A percentile compares a stretch with the other conserved stretches of the same genome.
These are phyloP conservation scores for Indri indri DNA, from an alignment of 2,113 vertebrate genomes.

Conservation along the genomic window DNA sequence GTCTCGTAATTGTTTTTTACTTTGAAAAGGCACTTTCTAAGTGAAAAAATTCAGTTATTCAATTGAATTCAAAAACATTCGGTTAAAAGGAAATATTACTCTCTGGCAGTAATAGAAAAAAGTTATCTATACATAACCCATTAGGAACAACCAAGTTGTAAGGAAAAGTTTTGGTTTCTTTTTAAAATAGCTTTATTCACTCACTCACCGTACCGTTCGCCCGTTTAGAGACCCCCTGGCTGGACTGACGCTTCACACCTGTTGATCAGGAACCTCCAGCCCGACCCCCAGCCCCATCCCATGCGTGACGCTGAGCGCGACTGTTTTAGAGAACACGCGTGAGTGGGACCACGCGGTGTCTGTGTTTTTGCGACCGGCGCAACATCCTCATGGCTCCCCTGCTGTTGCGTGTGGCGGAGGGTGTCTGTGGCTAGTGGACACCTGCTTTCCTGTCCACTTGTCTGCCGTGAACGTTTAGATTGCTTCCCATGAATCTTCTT, in stretches of 20 bases:
- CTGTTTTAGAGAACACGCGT: too few relatives aligned
- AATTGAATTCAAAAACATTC: background rate
- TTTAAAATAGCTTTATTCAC: background rate
- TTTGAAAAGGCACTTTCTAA: background rate
- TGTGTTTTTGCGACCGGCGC: background rate
- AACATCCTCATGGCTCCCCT: background rate
- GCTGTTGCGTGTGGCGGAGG: background rate
- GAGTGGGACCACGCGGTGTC: background rate
- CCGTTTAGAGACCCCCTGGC: background rate
- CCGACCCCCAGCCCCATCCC: too few relatives aligned
- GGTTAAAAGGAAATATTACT: background rate
- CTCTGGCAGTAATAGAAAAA: background rate
- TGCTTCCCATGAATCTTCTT: background rate
- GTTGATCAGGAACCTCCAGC: too few relatives aligned
- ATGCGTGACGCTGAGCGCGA: too few relatives aligned
- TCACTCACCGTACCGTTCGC: background rate
- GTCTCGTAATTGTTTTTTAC: background rate
- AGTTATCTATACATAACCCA: background rate
- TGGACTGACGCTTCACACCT: too few relatives aligned
- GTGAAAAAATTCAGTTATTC: background rate
- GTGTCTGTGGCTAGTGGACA: rapidly evolving
- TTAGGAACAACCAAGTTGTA: background rate
- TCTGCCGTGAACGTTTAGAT: background rate
- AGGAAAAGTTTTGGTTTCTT: background rate
- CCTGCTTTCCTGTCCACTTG: background rate